Percentiles rank a stretch among this genome's conserved stretches.
Evolutionary conservation across 2,888 invertebrate species (phyloP).

Genomic region (Atethmia centrago): DNA sequence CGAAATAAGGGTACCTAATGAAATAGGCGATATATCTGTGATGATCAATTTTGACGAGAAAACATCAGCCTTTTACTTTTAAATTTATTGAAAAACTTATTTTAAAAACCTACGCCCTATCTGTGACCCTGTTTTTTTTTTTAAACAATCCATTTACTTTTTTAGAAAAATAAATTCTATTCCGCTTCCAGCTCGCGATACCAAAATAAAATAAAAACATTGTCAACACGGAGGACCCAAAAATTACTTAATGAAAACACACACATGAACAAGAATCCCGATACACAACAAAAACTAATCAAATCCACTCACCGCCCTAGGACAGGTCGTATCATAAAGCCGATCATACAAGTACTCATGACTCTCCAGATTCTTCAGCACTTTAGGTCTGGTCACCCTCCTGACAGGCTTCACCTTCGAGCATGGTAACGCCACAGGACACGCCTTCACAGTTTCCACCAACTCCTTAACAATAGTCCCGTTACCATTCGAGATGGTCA

Average conservation of each 20-base stretch:
- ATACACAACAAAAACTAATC: neutral
- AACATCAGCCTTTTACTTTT: neutral
- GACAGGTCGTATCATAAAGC: constrained; percentile 81
- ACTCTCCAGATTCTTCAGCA: constrained; percentile 84
- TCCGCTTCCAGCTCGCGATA: neutral
- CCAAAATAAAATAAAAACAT: neutral
- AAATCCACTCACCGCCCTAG: constrained; percentile 80
- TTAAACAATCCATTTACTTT: neutral
- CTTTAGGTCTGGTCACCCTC: constrained; percentile 81
- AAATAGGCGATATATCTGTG: neutral
- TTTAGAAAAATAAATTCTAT: neutral
- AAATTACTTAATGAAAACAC: neutral
- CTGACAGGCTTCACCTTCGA: constrained; percentile 69
- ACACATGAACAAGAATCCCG: neutral
- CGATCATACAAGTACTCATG: constrained; percentile 84
- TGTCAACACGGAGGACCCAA: neutral
- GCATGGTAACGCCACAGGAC: constrained; percentile 73
- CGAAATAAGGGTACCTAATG: neutral
- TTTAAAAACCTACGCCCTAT: neutral
- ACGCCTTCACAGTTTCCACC: constrained; percentile 69
- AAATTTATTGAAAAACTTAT: neutral
- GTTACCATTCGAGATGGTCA: constrained; percentile 66
- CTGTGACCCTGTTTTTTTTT: too few species aligned
- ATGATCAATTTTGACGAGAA: neutral
- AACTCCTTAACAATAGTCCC: constrained; percentile 72